These are phyloP conservation scores for Perizoma affinitatum DNA, from an alignment of 2,888 invertebrate genomes.

Conservation along the genomic window DNA sequence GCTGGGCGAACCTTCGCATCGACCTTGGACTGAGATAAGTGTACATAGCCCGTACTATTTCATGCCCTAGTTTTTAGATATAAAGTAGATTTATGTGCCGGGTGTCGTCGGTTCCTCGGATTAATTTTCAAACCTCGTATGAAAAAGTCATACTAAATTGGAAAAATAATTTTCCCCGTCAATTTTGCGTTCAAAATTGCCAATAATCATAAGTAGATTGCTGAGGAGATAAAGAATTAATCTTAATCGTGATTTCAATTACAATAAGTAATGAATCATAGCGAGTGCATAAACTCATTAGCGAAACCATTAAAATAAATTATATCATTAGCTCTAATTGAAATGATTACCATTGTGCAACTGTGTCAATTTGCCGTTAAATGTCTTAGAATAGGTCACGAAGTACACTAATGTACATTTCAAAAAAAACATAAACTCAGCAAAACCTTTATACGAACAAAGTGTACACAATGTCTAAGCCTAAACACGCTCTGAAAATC, in stretches of 20 bases:
- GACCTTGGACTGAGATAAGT: conserved; percentile 27
- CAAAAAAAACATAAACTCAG: too few species aligned
- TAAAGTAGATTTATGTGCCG: conserved; percentile 6
- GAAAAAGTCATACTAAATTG: too few species aligned
- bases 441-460: too few species aligned
- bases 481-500: conserved; percentile 17
- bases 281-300: conserved; percentile 9
- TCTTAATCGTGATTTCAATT: conserved; percentile 1
- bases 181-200: too few species aligned
- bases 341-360: conserved; percentile 12
- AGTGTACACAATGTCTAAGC: conserved; percentile 8
- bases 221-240: not conserved
- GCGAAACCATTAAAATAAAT: conserved; percentile 12
- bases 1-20: conserved; percentile 32
- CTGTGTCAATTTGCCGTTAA: conserved; percentile 1
- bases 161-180: too few species aligned
- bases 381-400: too few species aligned
- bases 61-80: conserved; percentile 32
- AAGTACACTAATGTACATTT: too few species aligned
- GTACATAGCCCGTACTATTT: conserved; percentile 17
- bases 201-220: not conserved
- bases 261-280: conserved; percentile 7
- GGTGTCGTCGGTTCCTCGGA: too few species aligned
- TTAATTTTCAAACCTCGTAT: too few species aligned
- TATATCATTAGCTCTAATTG: conserved; percentile 11